phyloP scores from a whole-genome alignment of 2,888 invertebrate species.

The Polymixis lichenea region DNA sequence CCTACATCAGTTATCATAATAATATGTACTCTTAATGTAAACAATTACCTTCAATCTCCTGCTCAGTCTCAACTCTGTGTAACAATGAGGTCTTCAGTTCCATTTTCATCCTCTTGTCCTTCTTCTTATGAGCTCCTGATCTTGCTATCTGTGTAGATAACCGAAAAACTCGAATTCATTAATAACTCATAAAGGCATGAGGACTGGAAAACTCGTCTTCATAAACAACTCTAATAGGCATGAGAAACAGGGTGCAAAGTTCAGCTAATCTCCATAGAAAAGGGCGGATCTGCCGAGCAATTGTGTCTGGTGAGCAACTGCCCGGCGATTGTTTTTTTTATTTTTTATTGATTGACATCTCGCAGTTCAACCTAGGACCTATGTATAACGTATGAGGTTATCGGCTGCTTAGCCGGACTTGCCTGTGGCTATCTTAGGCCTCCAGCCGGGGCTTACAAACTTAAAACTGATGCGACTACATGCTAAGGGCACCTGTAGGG shows the following conservation, averaged over 20 bases:
- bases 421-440: too few species aligned
- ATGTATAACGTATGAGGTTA: too few species aligned
- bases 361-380: too few species aligned
- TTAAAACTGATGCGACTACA: too few species aligned
- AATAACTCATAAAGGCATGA: neutral
- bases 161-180: neutral
- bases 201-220: too few species aligned
- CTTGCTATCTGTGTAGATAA: slow-evolving; percentile 86
- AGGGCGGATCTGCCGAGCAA: neutral
- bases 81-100: slow-evolving; percentile 76
- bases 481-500: too few species aligned
- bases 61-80: slow-evolving; percentile 68
- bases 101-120: slow-evolving; percentile 84
- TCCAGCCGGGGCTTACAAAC: too few species aligned
- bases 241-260: neutral
- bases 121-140: slow-evolving; percentile 89
- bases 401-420: too few species aligned
- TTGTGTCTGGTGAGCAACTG: neutral
- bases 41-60: slow-evolving; percentile 75
- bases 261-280: neutral
- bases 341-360: too few species aligned
- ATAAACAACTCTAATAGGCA: too few species aligned
- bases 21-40: neutral
- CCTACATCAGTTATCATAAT: neutral
- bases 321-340: neutral